These are phyloP conservation scores for Orius insidiosus DNA, from an alignment of 1,140 invertebrate genomes.

Conservation along the genomic window DNA sequence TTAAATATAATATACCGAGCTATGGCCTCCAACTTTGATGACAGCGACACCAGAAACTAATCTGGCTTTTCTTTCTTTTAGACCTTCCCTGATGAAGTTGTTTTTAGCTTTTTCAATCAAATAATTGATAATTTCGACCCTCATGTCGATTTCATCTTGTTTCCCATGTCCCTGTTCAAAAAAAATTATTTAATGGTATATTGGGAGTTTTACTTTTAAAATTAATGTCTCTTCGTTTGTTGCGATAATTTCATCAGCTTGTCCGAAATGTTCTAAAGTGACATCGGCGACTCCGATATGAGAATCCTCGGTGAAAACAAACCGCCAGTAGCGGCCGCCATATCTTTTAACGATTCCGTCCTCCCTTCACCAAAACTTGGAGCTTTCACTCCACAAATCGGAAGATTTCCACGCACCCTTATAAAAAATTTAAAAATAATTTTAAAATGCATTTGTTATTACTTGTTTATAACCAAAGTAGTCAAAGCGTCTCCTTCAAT, in stretches of 20 bases:
- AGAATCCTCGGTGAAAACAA: constrained; percentile 49
- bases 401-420: constrained; percentile 36
- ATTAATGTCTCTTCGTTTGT: constrained; percentile 8
- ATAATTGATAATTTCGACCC: constrained; percentile 43
- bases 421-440: constrained; percentile 24
- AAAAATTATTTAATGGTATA: constrained; percentile 43
- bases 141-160: constrained; percentile 37
- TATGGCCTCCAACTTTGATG: constrained; percentile 51
- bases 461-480: constrained; percentile 50
- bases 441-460: constrained; percentile 2
- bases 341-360: constrained; percentile 47
- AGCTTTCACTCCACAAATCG: constrained; percentile 38
- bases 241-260: constrained; percentile 27
- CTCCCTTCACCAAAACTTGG: constrained; percentile 57
- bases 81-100: constrained; percentile 59
- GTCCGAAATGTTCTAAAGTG: constrained; percentile 35
- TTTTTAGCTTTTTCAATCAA: constrained; percentile 43
- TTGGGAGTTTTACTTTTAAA: not conserved
- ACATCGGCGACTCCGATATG: constrained; percentile 50
- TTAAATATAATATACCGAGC: constrained; percentile 33
- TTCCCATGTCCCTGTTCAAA: constrained; percentile 39
- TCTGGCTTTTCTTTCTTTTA: constrained; percentile 51
- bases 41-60: constrained; percentile 50
- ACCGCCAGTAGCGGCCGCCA: constrained; percentile 48
- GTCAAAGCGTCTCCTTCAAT: constrained; percentile 63